Evolutionary conservation across 1,140 invertebrate species (phyloP), one percentile per base, ranked within the genome.

Genomic region (Coboldia fuscipes): DNA sequence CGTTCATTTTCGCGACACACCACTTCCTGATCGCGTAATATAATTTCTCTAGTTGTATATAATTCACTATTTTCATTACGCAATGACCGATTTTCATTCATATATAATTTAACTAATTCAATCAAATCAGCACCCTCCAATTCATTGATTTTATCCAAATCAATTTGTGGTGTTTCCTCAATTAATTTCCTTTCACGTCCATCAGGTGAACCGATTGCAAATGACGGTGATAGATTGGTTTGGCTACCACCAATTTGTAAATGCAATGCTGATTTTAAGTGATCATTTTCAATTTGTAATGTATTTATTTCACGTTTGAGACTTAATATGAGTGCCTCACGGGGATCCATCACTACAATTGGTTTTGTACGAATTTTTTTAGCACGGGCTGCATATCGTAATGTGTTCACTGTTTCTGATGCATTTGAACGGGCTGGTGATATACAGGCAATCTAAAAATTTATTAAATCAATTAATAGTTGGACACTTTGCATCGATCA

Each of bases 261-360:
- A 45, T 75, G 64, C 3, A 82, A 50, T 0, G 77, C 72, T 31
- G 78, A 67, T 32, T 78, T 63, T 3, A 97, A 56, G 41, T 90
- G 83, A 35, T 86, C 78, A 45, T 97, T 96, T 60, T 97, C 92
- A 40, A 73, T 72, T 46, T 92, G 74, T 19, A 94, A 65, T 2
- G 83, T 75, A 36, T 73, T 67, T 6, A 97, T 74, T 59, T 93
- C 86, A 27, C 83, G 59, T 55, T 92, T 90, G 24, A 96, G 51
- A 46, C 74, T 85, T 5, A 93, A 51, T 40, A 96, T 93, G 2
- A 93, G 54, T 12, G 85, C 82, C 51, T 94, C 89, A 37, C 86
- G 59, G 0, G 88, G 84, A 57, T 96, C 88, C 84, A 93, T 92
- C 52, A 84, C 72, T n/a, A 89, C 73, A 26, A 89, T 70, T 0